These are phyloP conservation scores for Patella depressa DNA, from an alignment of 2,888 invertebrate genomes.

Conservation along the genomic window DNA sequence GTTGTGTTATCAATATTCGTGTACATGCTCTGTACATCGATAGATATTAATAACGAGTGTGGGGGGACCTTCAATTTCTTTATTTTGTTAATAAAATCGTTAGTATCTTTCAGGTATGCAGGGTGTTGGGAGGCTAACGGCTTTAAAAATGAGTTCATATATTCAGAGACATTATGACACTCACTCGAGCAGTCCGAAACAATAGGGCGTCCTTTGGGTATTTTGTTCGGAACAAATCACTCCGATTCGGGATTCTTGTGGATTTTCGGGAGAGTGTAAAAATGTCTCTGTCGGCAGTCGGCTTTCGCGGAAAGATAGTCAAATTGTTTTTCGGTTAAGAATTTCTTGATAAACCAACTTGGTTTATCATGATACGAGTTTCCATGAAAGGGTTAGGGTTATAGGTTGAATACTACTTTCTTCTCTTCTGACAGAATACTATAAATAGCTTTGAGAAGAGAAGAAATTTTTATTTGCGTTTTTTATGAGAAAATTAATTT, in stretches of 20 bases:
- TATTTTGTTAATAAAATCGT: constrained; percentile 1
- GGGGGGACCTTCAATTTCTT: not conserved
- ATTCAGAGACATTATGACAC: not conserved
- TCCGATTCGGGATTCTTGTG: not conserved
- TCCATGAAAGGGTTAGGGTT: not conserved
- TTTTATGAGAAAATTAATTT: no score
- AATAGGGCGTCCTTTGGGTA: not conserved
- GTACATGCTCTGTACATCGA: not conserved
- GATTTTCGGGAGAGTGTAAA: not conserved
- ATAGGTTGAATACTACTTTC: no score
- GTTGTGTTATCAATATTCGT: constrained; percentile 8
- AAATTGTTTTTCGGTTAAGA: not conserved
- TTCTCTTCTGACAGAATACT: no score
- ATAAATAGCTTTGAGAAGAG: no score
- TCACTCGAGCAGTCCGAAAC: not conserved
- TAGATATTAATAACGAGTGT: not conserved
- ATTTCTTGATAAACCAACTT: not conserved
- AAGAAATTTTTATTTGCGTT: no score
- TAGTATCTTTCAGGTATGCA: not conserved
- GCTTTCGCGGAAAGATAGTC: not conserved
- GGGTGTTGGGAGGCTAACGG: not conserved
- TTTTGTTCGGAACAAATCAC: not conserved
- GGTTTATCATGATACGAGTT: not conserved
- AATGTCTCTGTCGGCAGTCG: not conserved
- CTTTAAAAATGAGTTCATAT: not conserved